These are phyloP conservation scores for Rhagologus leucostigma DNA, from an alignment of 2,113 vertebrate genomes.

Conservation along the genomic window DNA sequence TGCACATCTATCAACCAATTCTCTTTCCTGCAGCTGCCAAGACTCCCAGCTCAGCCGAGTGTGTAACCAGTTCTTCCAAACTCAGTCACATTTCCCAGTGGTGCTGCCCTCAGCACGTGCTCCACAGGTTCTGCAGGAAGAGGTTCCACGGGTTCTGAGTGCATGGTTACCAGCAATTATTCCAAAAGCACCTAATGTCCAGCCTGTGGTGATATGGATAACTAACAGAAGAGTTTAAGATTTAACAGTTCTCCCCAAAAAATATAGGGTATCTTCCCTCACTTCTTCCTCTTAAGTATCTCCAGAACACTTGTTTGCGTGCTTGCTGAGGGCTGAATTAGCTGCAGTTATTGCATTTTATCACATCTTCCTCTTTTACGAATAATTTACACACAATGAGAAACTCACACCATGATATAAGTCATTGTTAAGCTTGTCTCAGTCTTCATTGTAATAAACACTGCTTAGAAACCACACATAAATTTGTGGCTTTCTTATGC, in stretches of 20 bases:
- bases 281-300: background rate
- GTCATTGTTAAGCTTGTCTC: background rate
- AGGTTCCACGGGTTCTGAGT: too few species aligned
- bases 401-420: background rate
- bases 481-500: background rate
- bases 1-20: background rate
- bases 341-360: background rate
- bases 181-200: background rate
- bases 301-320: background rate
- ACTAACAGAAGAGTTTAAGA: background rate
- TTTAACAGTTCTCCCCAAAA: background rate
- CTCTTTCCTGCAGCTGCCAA: background rate
- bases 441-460: background rate
- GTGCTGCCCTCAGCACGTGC: accelerated
- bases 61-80: background rate
- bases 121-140: background rate
- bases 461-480: background rate
- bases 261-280: background rate
- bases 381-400: background rate
- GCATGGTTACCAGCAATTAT: background rate
- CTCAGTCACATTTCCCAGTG: background rate
- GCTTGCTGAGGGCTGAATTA: background rate
- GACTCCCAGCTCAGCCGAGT: background rate
- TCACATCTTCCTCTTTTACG: background rate
- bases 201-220: background rate